phyloP scores from a whole-genome alignment of 2,113 vertebrate species.

The Plotosus lineatus region DNA sequence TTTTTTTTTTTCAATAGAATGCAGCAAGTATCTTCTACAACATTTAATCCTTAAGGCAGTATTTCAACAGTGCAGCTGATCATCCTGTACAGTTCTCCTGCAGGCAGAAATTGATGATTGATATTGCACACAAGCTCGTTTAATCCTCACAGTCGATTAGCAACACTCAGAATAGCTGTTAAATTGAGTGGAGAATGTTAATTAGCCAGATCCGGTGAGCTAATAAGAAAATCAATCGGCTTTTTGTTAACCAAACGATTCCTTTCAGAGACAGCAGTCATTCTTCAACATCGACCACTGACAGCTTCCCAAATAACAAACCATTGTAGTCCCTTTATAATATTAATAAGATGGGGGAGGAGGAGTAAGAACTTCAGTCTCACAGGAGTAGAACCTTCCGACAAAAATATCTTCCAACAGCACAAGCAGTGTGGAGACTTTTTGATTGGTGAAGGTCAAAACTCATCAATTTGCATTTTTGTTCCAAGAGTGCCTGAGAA shows the following conservation, averaged over 20 bases:
- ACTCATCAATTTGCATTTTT: background rate
- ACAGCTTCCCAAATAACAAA: background rate
- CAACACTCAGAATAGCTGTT: conserved; percentile 39
- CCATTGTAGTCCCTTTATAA: conserved; percentile 7
- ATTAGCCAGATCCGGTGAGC: conserved; percentile 45
- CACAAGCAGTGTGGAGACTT: background rate
- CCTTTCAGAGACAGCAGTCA: conserved; percentile 8
- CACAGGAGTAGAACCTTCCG: background rate
- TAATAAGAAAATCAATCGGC: conserved; percentile 48
- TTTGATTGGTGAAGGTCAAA: background rate
- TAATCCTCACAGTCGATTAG: conserved; percentile 37
- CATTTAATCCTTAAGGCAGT: conserved; percentile 18
- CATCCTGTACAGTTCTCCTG: conserved; percentile 26
- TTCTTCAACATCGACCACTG: conserved; percentile 7
- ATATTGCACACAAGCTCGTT: background rate
- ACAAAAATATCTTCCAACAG: background rate
- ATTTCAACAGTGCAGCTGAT: conserved; percentile 3
- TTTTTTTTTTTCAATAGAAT: background rate
- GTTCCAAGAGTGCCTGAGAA: background rate
- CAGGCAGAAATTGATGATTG: conserved; percentile 24
- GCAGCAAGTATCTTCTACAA: background rate
- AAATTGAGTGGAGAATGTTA: conserved; percentile 47
- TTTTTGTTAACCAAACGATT: conserved; percentile 23
- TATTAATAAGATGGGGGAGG: background rate
- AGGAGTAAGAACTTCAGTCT: conserved; percentile 31